Evolutionary conservation across 1,140 invertebrate genomes (phyloP).

Genomic region (Dendrolimus kikuchii): DNA sequence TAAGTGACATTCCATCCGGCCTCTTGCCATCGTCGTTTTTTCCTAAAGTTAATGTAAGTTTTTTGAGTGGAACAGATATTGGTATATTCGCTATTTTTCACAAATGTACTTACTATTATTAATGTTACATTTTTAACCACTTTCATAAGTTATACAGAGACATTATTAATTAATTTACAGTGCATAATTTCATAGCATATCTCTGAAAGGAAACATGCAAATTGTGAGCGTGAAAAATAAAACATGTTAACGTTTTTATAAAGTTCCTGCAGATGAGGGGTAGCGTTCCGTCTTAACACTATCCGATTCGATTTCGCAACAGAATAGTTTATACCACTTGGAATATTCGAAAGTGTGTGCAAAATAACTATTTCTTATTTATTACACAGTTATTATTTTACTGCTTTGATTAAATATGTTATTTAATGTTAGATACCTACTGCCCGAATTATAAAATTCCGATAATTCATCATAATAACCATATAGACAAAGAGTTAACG

Average conservation of each 20-base stretch:
- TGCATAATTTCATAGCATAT: constrained; percentile 60
- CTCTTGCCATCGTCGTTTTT: too few relatives aligned
- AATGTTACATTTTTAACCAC: constrained; percentile 43
- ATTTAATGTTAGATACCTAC: too few relatives aligned
- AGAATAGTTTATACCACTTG: too few relatives aligned
- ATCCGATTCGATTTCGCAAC: constrained; percentile 21
- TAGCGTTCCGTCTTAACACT: constrained; percentile 16
- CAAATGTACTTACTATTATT: constrained; percentile 13
- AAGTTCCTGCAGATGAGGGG: constrained; percentile 24
- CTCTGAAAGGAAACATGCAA: constrained; percentile 63
- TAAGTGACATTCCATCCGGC: too few relatives aligned
- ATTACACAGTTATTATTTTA: background rate
- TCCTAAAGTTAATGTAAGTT: too few relatives aligned
- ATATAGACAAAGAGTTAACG: too few relatives aligned
- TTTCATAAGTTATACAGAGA: constrained; percentile 36
- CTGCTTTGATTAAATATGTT: too few relatives aligned
- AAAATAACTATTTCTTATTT: background rate
- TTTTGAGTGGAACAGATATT: too few relatives aligned
- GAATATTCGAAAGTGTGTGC: too few relatives aligned
- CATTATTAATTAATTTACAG: constrained; percentile 52
- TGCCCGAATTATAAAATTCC: too few relatives aligned
- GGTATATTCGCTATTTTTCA: too few relatives aligned
- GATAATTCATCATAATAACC: too few relatives aligned
- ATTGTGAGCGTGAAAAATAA: constrained; percentile 62
- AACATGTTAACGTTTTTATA: constrained; percentile 62